Evolutionary conservation across 37 sponge, comb jelly and placozoan species (phyloP), one percentile per base, ranked within the genome.

Genomic region (Agelas oroides): DNA sequence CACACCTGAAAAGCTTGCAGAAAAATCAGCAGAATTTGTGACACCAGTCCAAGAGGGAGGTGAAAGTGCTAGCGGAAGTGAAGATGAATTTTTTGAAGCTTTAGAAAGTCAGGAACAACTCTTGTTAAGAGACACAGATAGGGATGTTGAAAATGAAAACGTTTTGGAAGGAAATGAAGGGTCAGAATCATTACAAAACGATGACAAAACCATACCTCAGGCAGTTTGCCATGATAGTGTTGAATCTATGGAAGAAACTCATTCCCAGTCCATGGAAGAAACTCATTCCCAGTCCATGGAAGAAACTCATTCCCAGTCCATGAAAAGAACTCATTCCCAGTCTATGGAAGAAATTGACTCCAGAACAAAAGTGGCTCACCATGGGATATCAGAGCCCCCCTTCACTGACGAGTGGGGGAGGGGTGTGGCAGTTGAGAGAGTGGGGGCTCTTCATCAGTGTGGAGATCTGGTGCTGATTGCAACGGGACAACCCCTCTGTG

Each of bases 51-150:
- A n/a, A n/a, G n/a, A n/a, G n/a, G n/a, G n/a, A n/a, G n/a, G n/a
- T n/a, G n/a, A n/a, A 46, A 46, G 46, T 46, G 6, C 46, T 46
- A 66, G 71, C 23, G 83, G 69, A n/a, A 84, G 80, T 63, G 86
- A 81, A 1, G 94, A 93, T 6, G 95, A 94, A 28, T 94, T 94
- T 71, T 91, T 53, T 76, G 95, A 91, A 66, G 92, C 95, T 28
- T 62, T 84, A 57, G 95, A 94, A 67, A 41, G 65, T 3, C 65
- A 73, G 27, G 76, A 80, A 14, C 28, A 20, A 8, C 31, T 74
- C 65, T 6, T 17, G 5, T 2, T 55, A 38, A 20, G 28, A 28
- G 32, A 35, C 71, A 34, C 5, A 20, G 23, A n/a, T 1, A 13
- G 39, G 24, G 14, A 21, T 36, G 41, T 15, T 40, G 71, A 39